Base-by-base conservation (phyloP, 2,797 vertebrate genomes). In the Spondyliosoma cantharus region DNA sequence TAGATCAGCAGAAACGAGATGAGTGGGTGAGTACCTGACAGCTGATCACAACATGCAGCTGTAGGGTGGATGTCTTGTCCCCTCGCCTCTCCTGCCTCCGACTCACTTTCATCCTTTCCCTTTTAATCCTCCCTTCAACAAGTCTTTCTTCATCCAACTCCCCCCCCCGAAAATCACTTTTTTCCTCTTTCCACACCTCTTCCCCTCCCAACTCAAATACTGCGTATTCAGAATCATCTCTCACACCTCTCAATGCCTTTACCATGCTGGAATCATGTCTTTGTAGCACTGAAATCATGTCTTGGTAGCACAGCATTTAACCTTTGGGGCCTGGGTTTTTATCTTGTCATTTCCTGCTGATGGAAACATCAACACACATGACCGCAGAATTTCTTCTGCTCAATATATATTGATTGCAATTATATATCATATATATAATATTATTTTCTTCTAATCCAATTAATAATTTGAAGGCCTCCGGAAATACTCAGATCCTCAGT, bases 21-120 rank as follows among this genome's bases (percentile, higher is more conserved):
- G 32, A 76, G 63, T 72, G 75, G 80, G 69, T 64, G 82, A 80
- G 59, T 3, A 2, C 25, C 61, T 89, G 90, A 90, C 90, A 87
- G 84, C 80, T 74, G 85, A 90, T 86, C 80, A 86, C 12, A 86
- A 82, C 78, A 79, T 49, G 29, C 19, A 67, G 86, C 86, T 90
- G 71, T 17, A 89, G 81, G 87, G 61, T 56, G 66, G 74, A 89
- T 76, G 80, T 78, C 79, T 77, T 85, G 78, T 86, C 77, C 80
- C 63, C 54, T 72, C 74, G 37, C 46, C 50, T 75, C 69, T 25
- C 46, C 65, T 80, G 49, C 25, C 50, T 76, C n/a, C 64, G 32
- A 2, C 65, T 65, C 25, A 20, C 75, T 82, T 83, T 91, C 80
- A 84, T 80, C 74, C 64, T 42, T 78, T 27, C 24, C 50, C 57